These are phyloP conservation scores for Tethya wilhelma DNA, from an alignment of 37 sponge, comb jelly and placozoan species.

Conservation along the genomic window DNA sequence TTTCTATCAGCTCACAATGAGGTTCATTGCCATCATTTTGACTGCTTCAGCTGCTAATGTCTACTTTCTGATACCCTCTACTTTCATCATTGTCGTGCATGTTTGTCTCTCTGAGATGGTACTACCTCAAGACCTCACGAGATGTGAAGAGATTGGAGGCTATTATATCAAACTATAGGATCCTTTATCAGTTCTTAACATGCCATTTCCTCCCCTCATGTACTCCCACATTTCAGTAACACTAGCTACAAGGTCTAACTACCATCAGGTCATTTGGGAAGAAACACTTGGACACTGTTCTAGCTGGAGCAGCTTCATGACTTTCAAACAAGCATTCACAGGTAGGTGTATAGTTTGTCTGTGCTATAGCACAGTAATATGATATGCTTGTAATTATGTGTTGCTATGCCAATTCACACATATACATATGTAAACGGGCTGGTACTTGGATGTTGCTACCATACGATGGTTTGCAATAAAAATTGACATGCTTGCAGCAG, in stretches of 20 bases:
- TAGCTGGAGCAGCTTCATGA: slow-evolving; percentile 45
- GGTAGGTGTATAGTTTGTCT: too few relatives aligned
- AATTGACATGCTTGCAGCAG: slow-evolving; percentile 55
- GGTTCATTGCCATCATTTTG: slow-evolving; percentile 59
- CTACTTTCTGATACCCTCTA: slow-evolving; percentile 49
- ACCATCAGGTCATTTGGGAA: slow-evolving; percentile 69
- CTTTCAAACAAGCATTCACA: slow-evolving; percentile 41
- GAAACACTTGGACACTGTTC: slow-evolving; percentile 10
- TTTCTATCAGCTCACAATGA: slow-evolving; percentile 35
- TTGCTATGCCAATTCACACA: too few relatives aligned
- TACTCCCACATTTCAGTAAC: slow-evolving; percentile 83
- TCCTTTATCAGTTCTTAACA: too few relatives aligned
- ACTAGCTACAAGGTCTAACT: slow-evolving; percentile 80
- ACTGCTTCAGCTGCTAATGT: slow-evolving; percentile 54
- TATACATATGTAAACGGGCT: too few relatives aligned
- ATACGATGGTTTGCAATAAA: slow-evolving; percentile 78
- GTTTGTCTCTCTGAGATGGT: slow-evolving; percentile 47
- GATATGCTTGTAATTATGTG: slow-evolving; percentile 65
- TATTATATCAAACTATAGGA: too few relatives aligned
- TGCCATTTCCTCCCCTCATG: slow-evolving; percentile 54
- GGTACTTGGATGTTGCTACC: too few relatives aligned
- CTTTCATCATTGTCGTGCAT: slow-evolving; percentile 24
- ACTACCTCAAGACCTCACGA: slow-evolving; percentile 67
- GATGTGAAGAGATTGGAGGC: slow-evolving; percentile 84
- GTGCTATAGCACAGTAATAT: too few relatives aligned